Evolutionary conservation across 1,140 invertebrate genomes (phyloP).

Genomic region (Trichonephila clavata): DNA sequence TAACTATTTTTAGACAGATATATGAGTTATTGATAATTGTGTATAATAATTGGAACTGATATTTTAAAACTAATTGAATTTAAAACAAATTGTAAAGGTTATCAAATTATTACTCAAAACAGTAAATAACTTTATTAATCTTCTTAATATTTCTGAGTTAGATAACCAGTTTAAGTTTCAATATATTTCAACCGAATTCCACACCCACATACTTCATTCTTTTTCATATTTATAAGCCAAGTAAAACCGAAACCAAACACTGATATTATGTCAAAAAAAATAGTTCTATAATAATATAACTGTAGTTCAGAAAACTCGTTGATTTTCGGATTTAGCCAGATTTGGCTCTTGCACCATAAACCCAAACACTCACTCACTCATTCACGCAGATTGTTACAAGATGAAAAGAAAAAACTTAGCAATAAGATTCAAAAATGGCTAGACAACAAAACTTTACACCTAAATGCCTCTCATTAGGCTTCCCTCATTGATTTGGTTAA

Average conservation of each 20-base stretch:
- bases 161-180: not conserved
- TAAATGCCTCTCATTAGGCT: not conserved
- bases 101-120: not conserved
- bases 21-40: not conserved
- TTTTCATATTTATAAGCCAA: too few relatives aligned
- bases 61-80: not conserved
- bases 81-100: not conserved
- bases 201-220: not conserved
- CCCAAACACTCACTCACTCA: too few relatives aligned
- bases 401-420: not conserved
- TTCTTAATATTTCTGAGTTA: not conserved
- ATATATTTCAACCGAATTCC: not conserved
- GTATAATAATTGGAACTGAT: not conserved
- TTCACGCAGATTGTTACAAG: too few relatives aligned
- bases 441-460: too few relatives aligned
- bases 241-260: not conserved
- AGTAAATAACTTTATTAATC: not conserved
- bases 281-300: not conserved
- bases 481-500: too few relatives aligned
- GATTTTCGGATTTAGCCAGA: too few relatives aligned
- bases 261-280: not conserved
- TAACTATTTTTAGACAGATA: not conserved
- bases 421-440: conserved; percentile 3
- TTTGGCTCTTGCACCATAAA: too few relatives aligned
- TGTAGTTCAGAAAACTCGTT: not conserved